Percentiles rank a stretch among this genome's conserved stretches.
Evolutionary conservation across 2,888 invertebrate species (phyloP).

Genomic region (Gymnoscelis rufifasciata): DNA sequence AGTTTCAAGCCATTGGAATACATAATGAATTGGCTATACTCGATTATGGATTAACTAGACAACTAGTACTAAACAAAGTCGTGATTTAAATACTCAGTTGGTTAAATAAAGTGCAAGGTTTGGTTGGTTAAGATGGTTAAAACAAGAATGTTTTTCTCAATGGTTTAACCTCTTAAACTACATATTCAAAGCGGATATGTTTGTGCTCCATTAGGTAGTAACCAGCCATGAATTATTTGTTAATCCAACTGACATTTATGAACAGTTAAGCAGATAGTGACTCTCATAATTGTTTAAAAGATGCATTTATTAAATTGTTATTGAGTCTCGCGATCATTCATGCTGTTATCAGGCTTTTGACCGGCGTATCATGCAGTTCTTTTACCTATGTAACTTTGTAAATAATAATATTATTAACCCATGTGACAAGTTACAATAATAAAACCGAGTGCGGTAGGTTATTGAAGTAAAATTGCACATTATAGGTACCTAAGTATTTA

Average conservation of each 20-base stretch:
- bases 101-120: too few relatives aligned
- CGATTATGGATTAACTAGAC: too few relatives aligned
- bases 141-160: too few relatives aligned
- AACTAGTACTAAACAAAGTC: too few relatives aligned
- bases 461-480: too few relatives aligned
- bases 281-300: constrained; percentile 49
- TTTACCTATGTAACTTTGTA: constrained; percentile 54
- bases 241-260: constrained; percentile 19
- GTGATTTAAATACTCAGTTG: too few relatives aligned
- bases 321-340: constrained; percentile 55
- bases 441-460: neutral
- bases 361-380: constrained; percentile 59
- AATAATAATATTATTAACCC: constrained; percentile 5
- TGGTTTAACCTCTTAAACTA: too few relatives aligned
- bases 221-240: constrained; percentile 31
- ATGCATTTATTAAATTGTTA: constrained; percentile 53
- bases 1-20: too few relatives aligned
- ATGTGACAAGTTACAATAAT: neutral
- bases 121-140: too few relatives aligned
- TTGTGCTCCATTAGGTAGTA: neutral
- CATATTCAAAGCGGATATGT: too few relatives aligned
- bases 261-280: constrained; percentile 50
- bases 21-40: too few relatives aligned
- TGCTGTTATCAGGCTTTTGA: constrained; percentile 60
- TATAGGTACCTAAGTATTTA: too few relatives aligned